Evolutionary conservation across 2,888 invertebrate genomes (phyloP), one percentile per base, ranked within the genome.

Genomic region (Leucophenga maculata): DNA sequence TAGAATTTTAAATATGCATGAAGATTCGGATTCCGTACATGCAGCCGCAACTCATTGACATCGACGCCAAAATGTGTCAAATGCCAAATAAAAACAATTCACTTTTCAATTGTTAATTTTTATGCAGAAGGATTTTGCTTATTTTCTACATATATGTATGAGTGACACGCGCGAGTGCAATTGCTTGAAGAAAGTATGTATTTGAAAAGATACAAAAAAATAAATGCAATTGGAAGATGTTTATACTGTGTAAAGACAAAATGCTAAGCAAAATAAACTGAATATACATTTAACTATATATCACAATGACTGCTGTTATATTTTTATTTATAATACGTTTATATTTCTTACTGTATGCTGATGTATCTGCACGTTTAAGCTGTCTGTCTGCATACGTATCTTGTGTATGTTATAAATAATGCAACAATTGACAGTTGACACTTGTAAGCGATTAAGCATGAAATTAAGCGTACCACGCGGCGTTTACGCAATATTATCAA

Each of bases 1-100:
- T 72, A 73, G 71, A 69, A 73, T 69, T 77, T 79, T 75, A 78
- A 79, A 80, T 79, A 79, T 79, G 75, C 75, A 80, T 75, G 80
- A 78, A 72, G 67, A 31, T 31, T 60, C 66, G 64, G 67, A 69
- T 62, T 69, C 62, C 16, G 54, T 62, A n/a, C n/a, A n/a, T 68
- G 26, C 72, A 69, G 65, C 67, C 71, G 72, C 71, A 74, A 50
- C 16, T 16, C 68, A 69, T 72, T 76, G 75, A 65, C 70, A 62
- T 44, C 46, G 46, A 64, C 67, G 62, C 52, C 69, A 67, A 70
- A 74, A 73, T 74, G 73, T 75, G 77, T 72, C 77, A 71, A 75
- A 71, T 76, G 76, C 69, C 77, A 77, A 69, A n/a, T n/a, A n/a
- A n/a, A 72, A 74, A 66, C 72, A 46, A 71, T 70, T 67, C 70